Evolutionary conservation across 2,113 vertebrate species (phyloP), one percentile per base, ranked within the genome.

Genomic region (Mesocricetus auratus): DNA sequence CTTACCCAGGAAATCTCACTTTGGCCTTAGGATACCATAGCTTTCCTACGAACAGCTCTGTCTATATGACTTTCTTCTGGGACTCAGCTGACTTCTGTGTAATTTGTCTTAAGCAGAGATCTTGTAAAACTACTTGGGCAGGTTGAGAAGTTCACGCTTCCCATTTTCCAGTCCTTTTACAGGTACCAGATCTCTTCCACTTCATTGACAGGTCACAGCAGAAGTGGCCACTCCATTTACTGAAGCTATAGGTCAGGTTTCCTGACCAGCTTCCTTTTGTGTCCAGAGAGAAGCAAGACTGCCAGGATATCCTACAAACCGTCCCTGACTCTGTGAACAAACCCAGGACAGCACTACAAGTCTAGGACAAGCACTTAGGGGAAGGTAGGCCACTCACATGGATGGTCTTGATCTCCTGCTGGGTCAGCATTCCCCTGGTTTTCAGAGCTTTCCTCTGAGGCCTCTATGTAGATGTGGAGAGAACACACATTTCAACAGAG

Each of bases 361-460:
- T 47, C 15, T 33, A 86, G 50, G 73, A 78, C 5, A 85, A 73
- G 39, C 29, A 24, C 3, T 10, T 17, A 74, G 47, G 64, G 22
- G 42, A 29, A 31, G n/a, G 24, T 0, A 13, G 56, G 26, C 47
- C 2, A 97, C 99, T 99, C 97, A 99, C 99, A 0, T 99, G 99
- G 82, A 99, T 99, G 90, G 81, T 99, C 97, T 98, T 99, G 97
- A 99, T 99, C 97, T 99, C 99, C 94, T 99, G 99, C 75, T 98
- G 97, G 2, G 99, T 99, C 81, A 99, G 98, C 89, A 98, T 99
- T 88, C 98, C 98, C 95, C 98, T 98, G 50, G 99, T 99, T 98
- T 99, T 99, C 98, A 98, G 98, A 15, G 98, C 97, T 98, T 99
- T 99, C 98, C 99, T 99, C 95, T 97, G 98, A 88, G 99, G 98